phyloP scores from a whole-genome alignment of 2,113 vertebrate species.

The Potamarius usumacintae region DNA sequence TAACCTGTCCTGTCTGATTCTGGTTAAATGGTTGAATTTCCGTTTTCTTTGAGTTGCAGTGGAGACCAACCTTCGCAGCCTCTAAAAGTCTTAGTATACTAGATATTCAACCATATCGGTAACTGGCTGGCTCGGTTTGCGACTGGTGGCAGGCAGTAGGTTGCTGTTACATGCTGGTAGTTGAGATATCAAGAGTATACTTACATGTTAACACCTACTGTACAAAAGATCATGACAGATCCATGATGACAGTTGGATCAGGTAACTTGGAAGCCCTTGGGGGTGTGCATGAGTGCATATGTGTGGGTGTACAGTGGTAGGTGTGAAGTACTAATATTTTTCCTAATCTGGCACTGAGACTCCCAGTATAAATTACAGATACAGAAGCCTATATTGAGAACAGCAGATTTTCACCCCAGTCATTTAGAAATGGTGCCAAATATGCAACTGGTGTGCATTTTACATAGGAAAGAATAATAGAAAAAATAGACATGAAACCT shows the following conservation, averaged over 20 bases:
- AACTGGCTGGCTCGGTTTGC: neutral
- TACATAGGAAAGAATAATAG: neutral
- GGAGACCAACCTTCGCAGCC: too few relatives aligned
- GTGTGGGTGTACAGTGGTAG: neutral
- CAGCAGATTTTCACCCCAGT: neutral
- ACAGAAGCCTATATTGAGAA: neutral
- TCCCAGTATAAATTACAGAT: neutral
- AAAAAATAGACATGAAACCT: neutral
- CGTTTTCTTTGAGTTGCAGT: too few relatives aligned
- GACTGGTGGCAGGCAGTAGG: neutral
- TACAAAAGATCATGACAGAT: neutral
- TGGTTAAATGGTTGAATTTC: too few relatives aligned
- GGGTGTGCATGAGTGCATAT: neutral
- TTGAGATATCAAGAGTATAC: neutral
- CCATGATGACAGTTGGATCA: constrained; percentile 4
- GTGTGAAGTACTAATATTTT: neutral
- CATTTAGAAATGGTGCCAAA: neutral
- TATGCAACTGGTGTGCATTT: neutral
- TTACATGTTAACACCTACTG: neutral
- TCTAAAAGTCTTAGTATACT: neutral
- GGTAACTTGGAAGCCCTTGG: neutral
- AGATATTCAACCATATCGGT: neutral
- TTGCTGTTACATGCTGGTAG: neutral
- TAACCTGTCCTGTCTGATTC: too few relatives aligned
- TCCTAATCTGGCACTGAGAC: neutral